Percentiles rank a stretch among this genome's conserved stretches.
Conservation (phyloP, 2,113 vertebrate genomes). For the Nothocercus julius region DNA sequence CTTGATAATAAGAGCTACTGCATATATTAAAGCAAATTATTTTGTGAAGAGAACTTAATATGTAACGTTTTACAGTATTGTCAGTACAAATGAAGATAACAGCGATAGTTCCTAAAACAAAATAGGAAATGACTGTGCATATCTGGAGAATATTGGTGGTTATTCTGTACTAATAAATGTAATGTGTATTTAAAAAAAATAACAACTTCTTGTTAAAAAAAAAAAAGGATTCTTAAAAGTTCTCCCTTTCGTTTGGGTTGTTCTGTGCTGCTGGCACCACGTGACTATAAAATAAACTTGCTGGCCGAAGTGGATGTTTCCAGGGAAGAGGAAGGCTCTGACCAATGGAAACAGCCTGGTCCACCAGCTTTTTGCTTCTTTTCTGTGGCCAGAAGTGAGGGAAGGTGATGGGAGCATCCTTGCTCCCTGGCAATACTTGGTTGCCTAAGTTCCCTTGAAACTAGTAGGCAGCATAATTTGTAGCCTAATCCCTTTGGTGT, state of each 20-base stretch:
- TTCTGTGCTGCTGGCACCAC: not conserved
- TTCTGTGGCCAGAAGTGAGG: not conserved
- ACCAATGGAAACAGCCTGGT: not conserved
- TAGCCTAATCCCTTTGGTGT: not conserved
- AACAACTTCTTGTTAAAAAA: not conserved
- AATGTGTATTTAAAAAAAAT: not conserved
- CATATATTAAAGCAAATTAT: not conserved
- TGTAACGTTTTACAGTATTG: not conserved
- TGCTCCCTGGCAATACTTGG: not conserved
- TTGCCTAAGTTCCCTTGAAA: constrained; percentile 49
- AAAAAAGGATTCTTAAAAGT: not conserved
- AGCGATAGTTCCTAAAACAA: not conserved
- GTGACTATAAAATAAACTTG: not conserved
- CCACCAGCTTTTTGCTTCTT: not conserved
- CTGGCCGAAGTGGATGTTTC: not conserved
- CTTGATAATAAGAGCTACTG: not conserved
- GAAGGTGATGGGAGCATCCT: not conserved
- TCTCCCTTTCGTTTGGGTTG: not conserved
- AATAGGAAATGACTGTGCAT: not conserved
- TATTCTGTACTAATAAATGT: not conserved
- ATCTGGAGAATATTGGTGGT: not conserved
- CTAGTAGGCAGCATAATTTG: constrained; percentile 33
- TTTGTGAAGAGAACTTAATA: not conserved
- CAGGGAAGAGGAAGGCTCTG: not conserved
- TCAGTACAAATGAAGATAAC: not conserved